Base-by-base conservation (phyloP, 2,888 invertebrate species). In the Allolobophora icterica region DNA sequence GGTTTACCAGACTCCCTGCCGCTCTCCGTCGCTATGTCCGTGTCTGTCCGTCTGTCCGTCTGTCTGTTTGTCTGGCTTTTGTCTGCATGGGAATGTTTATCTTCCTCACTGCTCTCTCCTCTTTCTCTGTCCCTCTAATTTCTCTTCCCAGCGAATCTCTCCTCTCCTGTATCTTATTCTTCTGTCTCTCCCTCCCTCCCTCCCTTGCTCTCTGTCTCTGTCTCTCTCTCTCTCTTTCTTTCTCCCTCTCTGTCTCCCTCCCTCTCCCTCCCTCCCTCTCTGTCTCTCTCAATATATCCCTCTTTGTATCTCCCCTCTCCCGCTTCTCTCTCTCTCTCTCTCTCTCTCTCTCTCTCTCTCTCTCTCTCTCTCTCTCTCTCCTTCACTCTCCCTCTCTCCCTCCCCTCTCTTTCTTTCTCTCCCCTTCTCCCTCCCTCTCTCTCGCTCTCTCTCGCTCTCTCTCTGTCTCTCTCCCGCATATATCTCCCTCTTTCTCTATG, bases 51-150 rank as follows among this genome's bases (percentile, higher is more conserved):
- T 90, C n/a, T 34, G 71, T 90, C 91, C 84, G 89, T 91, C 45
- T 40, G 90, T 90, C 91, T 89, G 89, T 91, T 52, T 90, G 90
- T 91, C 90, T 89, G 90, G 33, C 90, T 90, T 71, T 91, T 84
- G 71, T 33, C 84, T 34, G 84, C 34, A 5, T 84, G 17, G 1
- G 17, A 4, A 4, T 84, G 21, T 84, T 34, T 34, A 33, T 34
- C 33, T n/a, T 21, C 21, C 8, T 84, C 84, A 4, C 84, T 30
- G 21, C 34, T 34, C 34, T 21, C 5, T 33, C 34, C 17, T 17
- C 19, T 17, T 34, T 91, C 91, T 84, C 89, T 91, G 33, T 24
- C 24, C 52, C 24, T 24, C 52, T 8, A 1, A 52, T 24, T 2
- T 52, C 2, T 24, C 52, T 24, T 6, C 5, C 24, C 52, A 5